Evolutionary conservation across 2,113 vertebrate genomes (phyloP).

Genomic region (Cololabis saira): DNA sequence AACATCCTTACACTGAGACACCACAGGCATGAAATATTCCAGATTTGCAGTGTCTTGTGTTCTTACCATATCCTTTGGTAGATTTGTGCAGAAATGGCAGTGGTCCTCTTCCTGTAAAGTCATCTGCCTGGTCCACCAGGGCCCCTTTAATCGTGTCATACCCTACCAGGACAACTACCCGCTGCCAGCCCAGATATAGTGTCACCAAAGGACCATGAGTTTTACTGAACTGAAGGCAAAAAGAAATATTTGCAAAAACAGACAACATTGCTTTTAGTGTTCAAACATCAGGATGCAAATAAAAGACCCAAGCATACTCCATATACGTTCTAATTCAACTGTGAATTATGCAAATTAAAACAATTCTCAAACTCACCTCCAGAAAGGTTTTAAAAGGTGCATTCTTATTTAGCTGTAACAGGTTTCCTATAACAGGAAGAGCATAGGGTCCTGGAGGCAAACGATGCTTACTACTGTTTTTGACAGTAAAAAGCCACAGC

Average conservation of each 20-base stretch:
- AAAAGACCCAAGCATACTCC: too few relatives aligned
- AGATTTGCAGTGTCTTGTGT: background rate
- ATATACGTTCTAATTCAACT: too few relatives aligned
- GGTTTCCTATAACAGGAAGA: conserved; percentile 75
- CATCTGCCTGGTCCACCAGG: conserved; percentile 76
- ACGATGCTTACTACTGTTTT: background rate
- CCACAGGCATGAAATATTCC: background rate
- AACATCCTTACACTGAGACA: too few relatives aligned
- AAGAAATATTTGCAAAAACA: background rate
- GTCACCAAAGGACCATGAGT: conserved; percentile 75
- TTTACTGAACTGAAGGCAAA: conserved; percentile 61
- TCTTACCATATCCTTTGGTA: conserved; percentile 68
- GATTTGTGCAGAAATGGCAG: conserved; percentile 50
- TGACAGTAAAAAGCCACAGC: conserved; percentile 49
- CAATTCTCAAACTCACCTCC: conserved; percentile 68
- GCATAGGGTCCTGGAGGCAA: conserved; percentile 75
- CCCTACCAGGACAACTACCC: conserved; percentile 72
- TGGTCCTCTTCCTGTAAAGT: conserved; percentile 73
- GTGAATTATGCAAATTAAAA: too few relatives aligned
- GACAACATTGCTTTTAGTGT: too few relatives aligned
- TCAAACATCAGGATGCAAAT: too few relatives aligned
- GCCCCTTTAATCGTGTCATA: conserved; percentile 79
- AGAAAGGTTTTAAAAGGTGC: conserved; percentile 68
- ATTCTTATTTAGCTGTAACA: conserved; percentile 62
- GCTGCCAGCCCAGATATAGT: conserved; percentile 72